These are phyloP conservation scores for Rhadina sibilatrix DNA, from an alignment of 2,113 vertebrate genomes.

Conservation along the genomic window DNA sequence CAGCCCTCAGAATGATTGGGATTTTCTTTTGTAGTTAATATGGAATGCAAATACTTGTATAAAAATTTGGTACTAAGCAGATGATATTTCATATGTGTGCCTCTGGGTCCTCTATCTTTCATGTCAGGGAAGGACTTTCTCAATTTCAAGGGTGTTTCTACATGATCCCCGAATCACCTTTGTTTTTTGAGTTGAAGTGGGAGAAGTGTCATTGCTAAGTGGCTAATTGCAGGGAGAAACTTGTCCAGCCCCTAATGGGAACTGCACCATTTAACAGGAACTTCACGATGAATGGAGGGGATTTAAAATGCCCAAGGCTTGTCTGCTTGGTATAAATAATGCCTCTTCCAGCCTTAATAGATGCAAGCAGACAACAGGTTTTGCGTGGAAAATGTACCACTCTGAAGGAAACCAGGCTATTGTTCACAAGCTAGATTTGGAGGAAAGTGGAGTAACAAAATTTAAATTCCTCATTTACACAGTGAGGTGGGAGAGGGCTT, in stretches of 20 bases:
- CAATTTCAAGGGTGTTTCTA: neutral
- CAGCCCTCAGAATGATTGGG: neutral
- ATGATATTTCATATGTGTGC: neutral
- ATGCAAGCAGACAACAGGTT: neutral
- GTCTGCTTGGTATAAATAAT: neutral
- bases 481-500: neutral
- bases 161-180: neutral
- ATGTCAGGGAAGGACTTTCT: neutral
- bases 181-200: neutral
- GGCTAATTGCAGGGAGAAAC: neutral
- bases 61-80: neutral
- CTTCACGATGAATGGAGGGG: rapidly evolving
- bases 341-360: neutral
- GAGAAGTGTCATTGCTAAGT: neutral
- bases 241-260: neutral
- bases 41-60: neutral
- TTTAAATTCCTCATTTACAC: neutral
- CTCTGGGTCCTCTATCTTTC: neutral
- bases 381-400: neutral
- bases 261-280: neutral
- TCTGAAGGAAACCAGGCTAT: neutral
- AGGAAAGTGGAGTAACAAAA: neutral
- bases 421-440: neutral
- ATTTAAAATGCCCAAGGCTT: neutral
- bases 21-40: neutral